Conservation (phyloP, 2,113 vertebrate genomes). For the Toxostoma redivivum region DNA sequence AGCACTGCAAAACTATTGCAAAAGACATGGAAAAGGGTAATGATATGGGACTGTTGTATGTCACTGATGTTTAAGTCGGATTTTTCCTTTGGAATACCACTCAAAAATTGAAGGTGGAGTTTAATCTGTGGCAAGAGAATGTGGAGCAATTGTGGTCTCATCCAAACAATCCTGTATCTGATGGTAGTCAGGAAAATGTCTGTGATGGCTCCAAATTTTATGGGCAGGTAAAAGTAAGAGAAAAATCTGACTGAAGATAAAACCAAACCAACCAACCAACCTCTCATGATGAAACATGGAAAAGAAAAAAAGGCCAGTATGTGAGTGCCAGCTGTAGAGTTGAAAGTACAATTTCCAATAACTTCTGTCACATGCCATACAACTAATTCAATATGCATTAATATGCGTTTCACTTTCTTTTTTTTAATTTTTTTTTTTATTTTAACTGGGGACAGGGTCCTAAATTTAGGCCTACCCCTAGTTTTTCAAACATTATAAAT, state of each 20-base stretch:
- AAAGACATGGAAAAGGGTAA: neutral
- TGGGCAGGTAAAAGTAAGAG: neutral
- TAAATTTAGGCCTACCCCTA: neutral
- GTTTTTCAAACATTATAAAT: neutral
- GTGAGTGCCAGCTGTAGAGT: neutral
- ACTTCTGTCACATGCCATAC: neutral
- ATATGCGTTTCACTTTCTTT: neutral
- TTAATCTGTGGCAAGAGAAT: neutral
- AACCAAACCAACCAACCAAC: neutral
- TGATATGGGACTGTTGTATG: fast-evolving
- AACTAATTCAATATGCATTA: neutral
- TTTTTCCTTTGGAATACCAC: neutral
- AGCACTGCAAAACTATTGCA: neutral
- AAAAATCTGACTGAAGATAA: neutral
- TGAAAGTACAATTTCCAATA: neutral
- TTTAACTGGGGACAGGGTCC: neutral
- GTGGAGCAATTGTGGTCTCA: neutral
- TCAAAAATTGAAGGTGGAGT: neutral
- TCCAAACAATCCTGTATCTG: neutral
- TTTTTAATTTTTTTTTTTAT: no score
- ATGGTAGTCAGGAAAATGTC: neutral
- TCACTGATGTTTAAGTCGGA: neutral
- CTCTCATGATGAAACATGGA: neutral
- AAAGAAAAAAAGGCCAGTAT: neutral
- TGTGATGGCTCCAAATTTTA: neutral